Base-by-base conservation (phyloP, 1,140 invertebrate genomes). In the Campoletis sonorensis region DNA sequence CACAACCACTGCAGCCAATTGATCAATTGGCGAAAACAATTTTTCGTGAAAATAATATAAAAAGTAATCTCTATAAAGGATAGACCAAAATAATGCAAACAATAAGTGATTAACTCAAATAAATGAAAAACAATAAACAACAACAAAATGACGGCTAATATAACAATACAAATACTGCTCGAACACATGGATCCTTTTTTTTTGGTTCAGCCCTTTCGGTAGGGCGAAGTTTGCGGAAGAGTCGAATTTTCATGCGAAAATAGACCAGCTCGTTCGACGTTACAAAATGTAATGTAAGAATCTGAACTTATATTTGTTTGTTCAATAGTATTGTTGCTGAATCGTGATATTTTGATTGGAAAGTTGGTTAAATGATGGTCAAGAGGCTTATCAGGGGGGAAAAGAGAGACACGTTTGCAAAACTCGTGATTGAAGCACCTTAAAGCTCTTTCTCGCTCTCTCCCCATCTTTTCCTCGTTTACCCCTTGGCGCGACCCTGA, bases 401-500 rank as follows among this genome's bases (percentile, higher is more conserved):
- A 58, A 49, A 40, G 27, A 18, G 10, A 49, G 68, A 26, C 37
- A 73, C 37, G 37, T 73, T 73, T 73, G 71, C 71, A 49, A 73
- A 73, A 73, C 71, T 73, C 40, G 85, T 77, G 45, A 76, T 84
- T 58, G 86, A 87, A 87, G 85, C 86, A 84, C 83, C 85, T 73
- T 87, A 82, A 86, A 86, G 84, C 85, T 84, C 70, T 58, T 81
- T 67, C 61, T 26, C 61, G 8, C 23, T 67, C 23, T 67, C 61
- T 67, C 61, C 40, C 40, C 8, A 11, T 13, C 8, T 8, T 45
- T 23, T 23, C 21, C 54, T 58, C 21, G 54, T 58, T 67, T 26
- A 27, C 61, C 23, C 61, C 23, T 26, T 13, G 33, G 21, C 33
- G 76, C 73, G 84, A 83, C 86, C 86, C 84, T 87, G 86, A 87